phyloP scores from a whole-genome alignment of 1,140 invertebrate genomes.

The Pseudomyrmex dendroicus region DNA sequence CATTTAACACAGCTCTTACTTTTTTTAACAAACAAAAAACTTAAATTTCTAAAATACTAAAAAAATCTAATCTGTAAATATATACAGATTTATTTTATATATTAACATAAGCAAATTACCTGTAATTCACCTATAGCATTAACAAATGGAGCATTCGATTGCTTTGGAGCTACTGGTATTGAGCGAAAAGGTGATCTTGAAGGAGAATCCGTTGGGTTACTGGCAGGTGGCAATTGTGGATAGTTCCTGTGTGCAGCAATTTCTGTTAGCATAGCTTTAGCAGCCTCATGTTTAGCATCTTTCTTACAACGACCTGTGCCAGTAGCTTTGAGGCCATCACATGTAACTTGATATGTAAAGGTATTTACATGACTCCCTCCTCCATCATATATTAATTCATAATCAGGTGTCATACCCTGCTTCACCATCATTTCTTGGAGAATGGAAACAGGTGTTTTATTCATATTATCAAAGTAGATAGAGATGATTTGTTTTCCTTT shows the following conservation, averaged over 20 bases:
- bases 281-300: constrained; percentile 90
- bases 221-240: constrained; percentile 76
- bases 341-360: constrained; percentile 88
- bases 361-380: constrained; percentile 90
- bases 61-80: background rate
- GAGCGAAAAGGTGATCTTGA: constrained; percentile 54
- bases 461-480: constrained; percentile 52
- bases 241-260: constrained; percentile 81
- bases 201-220: constrained; percentile 75
- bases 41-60: background rate
- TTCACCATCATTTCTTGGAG: constrained; percentile 90
- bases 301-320: constrained; percentile 89
- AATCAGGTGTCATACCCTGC: constrained; percentile 87
- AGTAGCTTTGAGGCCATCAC: constrained; percentile 81
- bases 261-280: constrained; percentile 86
- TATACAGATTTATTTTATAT: background rate
- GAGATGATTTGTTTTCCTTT: background rate
- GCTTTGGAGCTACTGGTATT: constrained; percentile 65
- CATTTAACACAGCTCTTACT: too few species aligned
- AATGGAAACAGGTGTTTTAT: constrained; percentile 90
- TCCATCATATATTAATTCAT: constrained; percentile 89
- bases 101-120: constrained; percentile 66
- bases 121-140: constrained; percentile 81
- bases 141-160: constrained; percentile 60
- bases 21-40: too few species aligned